Evolutionary conservation across 2,888 invertebrate species (phyloP).

Genomic region (Rapana venosa): DNA sequence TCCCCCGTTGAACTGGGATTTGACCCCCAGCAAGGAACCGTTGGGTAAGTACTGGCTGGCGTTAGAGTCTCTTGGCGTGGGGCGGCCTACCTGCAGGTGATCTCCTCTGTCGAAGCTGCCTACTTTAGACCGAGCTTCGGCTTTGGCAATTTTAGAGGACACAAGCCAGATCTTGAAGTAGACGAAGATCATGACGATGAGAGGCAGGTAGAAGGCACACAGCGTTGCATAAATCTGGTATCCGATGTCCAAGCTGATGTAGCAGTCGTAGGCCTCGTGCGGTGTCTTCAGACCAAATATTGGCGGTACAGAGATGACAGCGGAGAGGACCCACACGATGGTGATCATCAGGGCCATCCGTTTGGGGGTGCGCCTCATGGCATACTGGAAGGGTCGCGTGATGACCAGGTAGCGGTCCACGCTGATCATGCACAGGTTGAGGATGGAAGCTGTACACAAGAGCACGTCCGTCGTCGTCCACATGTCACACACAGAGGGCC

Average conservation of each 20-base stretch:
- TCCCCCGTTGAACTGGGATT: conserved; percentile 36
- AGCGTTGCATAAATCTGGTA: conserved; percentile 96
- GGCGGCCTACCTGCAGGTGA: conserved; percentile 12
- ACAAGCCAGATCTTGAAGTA: conserved; percentile 96
- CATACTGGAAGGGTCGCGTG: conserved; percentile 93
- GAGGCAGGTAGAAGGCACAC: conserved; percentile 94
- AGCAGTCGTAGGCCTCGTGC: conserved; percentile 81
- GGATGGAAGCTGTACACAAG: conserved; percentile 81
- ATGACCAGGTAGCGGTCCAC: conserved; percentile 81
- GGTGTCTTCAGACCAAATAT: conserved; percentile 76
- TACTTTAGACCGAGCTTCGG: conserved; percentile 71
- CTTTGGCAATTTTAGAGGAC: conserved; percentile 71
- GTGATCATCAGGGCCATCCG: conserved; percentile 91
- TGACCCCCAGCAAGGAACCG: conserved; percentile 56
- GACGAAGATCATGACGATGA: conserved; percentile 96
- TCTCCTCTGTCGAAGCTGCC: conserved; percentile 66
- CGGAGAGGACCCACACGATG: conserved; percentile 94
- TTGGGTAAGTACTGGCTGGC: conserved; percentile 66
- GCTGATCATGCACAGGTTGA: conserved; percentile 81
- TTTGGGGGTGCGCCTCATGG: conserved; percentile 93
- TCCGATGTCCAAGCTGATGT: conserved; percentile 94
- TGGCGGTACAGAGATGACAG: conserved; percentile 95
- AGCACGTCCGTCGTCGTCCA: conserved; percentile 81
- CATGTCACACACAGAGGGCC: conserved; percentile 78
- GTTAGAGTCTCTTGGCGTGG: conserved; percentile 61